A percentile compares a stretch with the other conserved stretches of the same genome.
These are phyloP conservation scores for Urocynchramus pylzowi DNA, from an alignment of 2,113 vertebrate genomes.

Conservation along the genomic window DNA sequence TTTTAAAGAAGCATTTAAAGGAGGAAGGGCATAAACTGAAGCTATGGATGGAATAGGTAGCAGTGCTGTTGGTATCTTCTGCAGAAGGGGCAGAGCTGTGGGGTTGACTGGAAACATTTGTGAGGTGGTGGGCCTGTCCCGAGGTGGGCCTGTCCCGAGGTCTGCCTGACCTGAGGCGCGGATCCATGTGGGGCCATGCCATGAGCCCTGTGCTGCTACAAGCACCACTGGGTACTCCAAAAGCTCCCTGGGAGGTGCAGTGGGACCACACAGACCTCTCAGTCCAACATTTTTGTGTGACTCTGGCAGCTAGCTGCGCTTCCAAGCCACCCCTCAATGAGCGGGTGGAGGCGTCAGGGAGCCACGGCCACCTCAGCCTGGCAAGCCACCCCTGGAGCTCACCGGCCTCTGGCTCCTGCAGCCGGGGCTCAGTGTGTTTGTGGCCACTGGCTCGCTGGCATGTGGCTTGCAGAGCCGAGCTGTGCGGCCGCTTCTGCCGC, in stretches of 20 bases:
- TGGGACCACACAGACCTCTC: background rate
- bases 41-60: background rate
- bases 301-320: background rate
- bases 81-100: background rate
- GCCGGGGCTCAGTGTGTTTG: fast-evolving
- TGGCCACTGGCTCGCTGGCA: background rate
- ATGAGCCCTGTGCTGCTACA: fast-evolving
- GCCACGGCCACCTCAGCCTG: background rate
- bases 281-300: background rate
- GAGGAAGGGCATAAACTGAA: background rate
- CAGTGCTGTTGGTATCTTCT: background rate
- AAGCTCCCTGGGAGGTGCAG: background rate
- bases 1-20: background rate
- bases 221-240: background rate
- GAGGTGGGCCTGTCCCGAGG: fast-evolving
- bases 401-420: fast-evolving
- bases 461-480: background rate
- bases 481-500: fast-evolving
- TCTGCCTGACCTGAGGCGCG: fast-evolving
- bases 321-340: background rate
- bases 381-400: background rate
- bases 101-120: background rate
- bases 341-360: fast-evolving
- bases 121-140: background rate
- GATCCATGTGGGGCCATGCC: background rate